Evolutionary conservation across 2,113 vertebrate species (phyloP), one percentile per base, ranked within the genome.

Genomic region (Vanacampus margaritifer): DNA sequence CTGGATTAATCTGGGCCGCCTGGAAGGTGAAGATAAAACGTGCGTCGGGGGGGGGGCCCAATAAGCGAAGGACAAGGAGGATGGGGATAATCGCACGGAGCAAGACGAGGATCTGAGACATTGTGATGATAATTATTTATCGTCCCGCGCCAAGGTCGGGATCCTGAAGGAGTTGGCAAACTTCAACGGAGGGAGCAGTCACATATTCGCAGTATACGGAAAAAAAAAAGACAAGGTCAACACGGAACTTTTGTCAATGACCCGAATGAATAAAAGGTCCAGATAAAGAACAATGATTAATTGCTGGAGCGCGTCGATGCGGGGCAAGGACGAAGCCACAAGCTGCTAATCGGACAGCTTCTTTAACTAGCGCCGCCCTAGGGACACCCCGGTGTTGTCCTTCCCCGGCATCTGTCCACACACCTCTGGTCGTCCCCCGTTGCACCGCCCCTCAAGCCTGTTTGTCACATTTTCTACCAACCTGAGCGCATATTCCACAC

Each of bases 1-100:
- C 82, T 84, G 86, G 84, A 81, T 88, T 89, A 89, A 88, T 89
- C 83, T 86, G 80, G 73, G 83, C 79, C 76, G 83, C 83, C 84
- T 90, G 86, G 83, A 87, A 87, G 82, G 84, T 83, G 78, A 70
- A 85, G 89, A 90, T 90, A 87, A 90, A 90, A 85, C 24, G 67
- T 71, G 76, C 79, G 65, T 71, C 76, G 78, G 81, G 84, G 80
- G 75, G 79, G 72, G 37, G 59, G 37, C 59, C 74, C 78, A 74
- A 71, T 79, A 86, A 83, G 65, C 69, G 74, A 75, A 87, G 77
- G 82, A 82, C 80, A 64, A 79, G 65, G 65, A 41, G 46, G 72
- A 65, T 56, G 37, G 76, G 74, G 82, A 70, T 78, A 76, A 83
- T 84, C 86, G 74, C 67, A 59, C 16, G 50, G 73, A 79, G 79